Conservation (phyloP, 2,888 invertebrate genomes). For the Andrena fulva region DNA sequence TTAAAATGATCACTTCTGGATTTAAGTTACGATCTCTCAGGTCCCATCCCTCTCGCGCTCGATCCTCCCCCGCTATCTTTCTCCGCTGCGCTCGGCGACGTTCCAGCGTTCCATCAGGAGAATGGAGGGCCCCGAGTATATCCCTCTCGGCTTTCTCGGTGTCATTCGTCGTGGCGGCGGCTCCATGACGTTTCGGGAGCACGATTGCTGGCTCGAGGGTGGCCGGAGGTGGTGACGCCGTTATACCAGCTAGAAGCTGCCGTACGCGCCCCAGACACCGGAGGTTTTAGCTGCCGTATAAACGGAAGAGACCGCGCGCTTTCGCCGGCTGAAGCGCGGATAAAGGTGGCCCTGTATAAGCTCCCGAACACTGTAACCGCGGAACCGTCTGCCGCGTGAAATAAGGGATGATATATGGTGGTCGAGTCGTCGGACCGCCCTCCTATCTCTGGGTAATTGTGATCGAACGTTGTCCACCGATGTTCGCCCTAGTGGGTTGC, state of each 20-base stretch:
- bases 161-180: slow-evolving; percentile 55
- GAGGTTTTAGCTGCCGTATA: slow-evolving; percentile 58
- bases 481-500: too few species aligned
- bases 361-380: slow-evolving; percentile 44
- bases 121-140: slow-evolving; percentile 51
- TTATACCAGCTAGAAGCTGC: slow-evolving; percentile 47
- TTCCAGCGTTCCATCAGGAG: slow-evolving; percentile 58
- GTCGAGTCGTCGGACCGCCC: slow-evolving; percentile 14
- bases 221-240: slow-evolving; percentile 39
- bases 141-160: slow-evolving; percentile 57
- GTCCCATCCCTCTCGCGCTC: slow-evolving; percentile 4
- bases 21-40: slow-evolving; percentile 74
- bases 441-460: slow-evolving; percentile 19
- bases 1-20: slow-evolving; percentile 79
- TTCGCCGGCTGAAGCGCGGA: slow-evolving; percentile 55
- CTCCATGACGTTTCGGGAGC: slow-evolving; percentile 56
- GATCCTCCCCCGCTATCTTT: slow-evolving; percentile 1
- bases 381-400: slow-evolving; percentile 36
- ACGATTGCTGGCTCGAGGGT: slow-evolving; percentile 52
- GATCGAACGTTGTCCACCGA: slow-evolving; percentile 3
- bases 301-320: slow-evolving; percentile 57
- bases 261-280: slow-evolving; percentile 19
- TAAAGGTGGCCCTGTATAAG: slow-evolving; percentile 52
- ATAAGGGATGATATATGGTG: slow-evolving; percentile 52
- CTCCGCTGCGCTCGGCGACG: slow-evolving; percentile 23